Evolutionary conservation across 2,113 vertebrate genomes (phyloP), one percentile per base, ranked within the genome.

Genomic region (Piprites chloris): DNA sequence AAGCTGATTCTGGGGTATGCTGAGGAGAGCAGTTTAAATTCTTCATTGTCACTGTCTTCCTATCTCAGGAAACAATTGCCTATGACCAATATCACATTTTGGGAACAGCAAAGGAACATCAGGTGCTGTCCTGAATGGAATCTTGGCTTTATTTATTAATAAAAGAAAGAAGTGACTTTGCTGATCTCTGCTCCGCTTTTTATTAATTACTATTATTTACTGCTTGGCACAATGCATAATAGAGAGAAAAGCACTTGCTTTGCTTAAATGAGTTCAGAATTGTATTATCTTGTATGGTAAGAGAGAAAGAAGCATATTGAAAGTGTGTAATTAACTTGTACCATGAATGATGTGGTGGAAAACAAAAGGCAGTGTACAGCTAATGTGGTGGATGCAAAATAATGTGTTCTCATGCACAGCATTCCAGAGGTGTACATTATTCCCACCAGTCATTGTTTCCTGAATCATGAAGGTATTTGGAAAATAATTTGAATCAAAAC

Each of bases 171-270:
- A 94, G 47, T 58, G 79, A 63, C 72, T 95, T 93, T 86, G 79
- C 56, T 3, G 8, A 88, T 81, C 63, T 74, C 59, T 56, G n/a
- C 21, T 92, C 39, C 47, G n/a, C 28, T 93, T 86, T 93, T 96
- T 95, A 94, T 96, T 96, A 93, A 94, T 96, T 90, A 81, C 76
- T 81, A 72, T 94, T 96, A 95, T 96, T 94, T 94, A 88, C 68
- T 90, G 39, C 72, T 90, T 95, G 69, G 82, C 92, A 93, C 73
- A 90, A 72, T 41, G 28, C 53, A 61, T 78, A 92, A 84, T 87
- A 84, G 44, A 65, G 44, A 96, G 61, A 93, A 95, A 95, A 95
- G 35, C 52, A 84, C 56, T 93, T 96, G 55, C 77, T 93, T 94
- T 93, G 68, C 68, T 92, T 94, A 94, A 96, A 95, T 74, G 93